These are phyloP conservation scores for Schizaphis graminum DNA, from an alignment of 2,888 invertebrate genomes.

Conservation along the genomic window DNA sequence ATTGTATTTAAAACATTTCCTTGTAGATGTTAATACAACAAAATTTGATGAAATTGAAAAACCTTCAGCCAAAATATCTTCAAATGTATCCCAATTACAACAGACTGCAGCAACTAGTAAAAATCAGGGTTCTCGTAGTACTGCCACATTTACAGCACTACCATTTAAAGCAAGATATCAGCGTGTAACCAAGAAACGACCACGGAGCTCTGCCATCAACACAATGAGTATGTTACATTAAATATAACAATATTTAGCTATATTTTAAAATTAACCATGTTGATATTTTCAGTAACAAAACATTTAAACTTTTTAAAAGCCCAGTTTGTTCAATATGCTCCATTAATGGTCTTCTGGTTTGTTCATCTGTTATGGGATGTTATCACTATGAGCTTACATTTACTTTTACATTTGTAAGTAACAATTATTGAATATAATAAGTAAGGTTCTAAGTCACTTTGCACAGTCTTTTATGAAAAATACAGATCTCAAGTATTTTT, in stretches of 20 bases:
- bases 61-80: constrained; percentile 40
- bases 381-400: constrained; percentile 82
- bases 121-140: constrained; percentile 64
- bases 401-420: constrained; percentile 81
- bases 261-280: not conserved
- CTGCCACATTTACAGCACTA: constrained; percentile 57
- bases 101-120: constrained; percentile 45
- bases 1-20: constrained; percentile 21
- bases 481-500: not conserved
- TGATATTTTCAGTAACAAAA: constrained; percentile 55
- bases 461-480: not conserved
- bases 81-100: constrained; percentile 48
- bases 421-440: not conserved
- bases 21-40: constrained; percentile 28
- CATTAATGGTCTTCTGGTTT: constrained; percentile 80
- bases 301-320: constrained; percentile 71
- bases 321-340: constrained; percentile 74
- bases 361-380: constrained; percentile 85
- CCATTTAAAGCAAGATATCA: constrained; percentile 64
- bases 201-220: constrained; percentile 58
- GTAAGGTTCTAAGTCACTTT: not conserved
- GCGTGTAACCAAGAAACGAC: constrained; percentile 55
- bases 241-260: not conserved
- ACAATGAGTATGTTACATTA: constrained; percentile 54
- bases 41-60: constrained; percentile 49